Base-by-base conservation (phyloP, 2,888 invertebrate species). In the Gibbula magus region DNA sequence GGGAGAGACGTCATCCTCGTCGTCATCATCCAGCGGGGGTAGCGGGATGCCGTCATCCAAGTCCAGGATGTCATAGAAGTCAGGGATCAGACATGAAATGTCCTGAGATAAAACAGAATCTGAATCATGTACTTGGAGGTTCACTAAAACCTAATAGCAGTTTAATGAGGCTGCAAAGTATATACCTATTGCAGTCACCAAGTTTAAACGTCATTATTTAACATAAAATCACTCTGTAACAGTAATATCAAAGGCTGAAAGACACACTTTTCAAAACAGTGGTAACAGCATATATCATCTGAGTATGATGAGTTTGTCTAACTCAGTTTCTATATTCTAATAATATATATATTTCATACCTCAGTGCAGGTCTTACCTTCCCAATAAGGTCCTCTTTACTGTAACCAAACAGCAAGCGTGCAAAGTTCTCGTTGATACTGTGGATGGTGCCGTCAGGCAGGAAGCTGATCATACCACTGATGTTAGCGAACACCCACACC, bases 401-500 rank as follows among this genome's bases (percentile, higher is more conserved):
- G 87, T 95, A 95, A 51, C 95, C 95, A 91, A 95, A 95, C 78
- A 95, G 94, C 83, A 95, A 92, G 92, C 94, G 94, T 0, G 95
- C 94, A 88, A 95, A 95, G 92, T 95, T 95, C 86, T 95, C 95
- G 91, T 95, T 95, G 86, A 95, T 95, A 0, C 94, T 95, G 3
- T 95, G 94, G 84, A 96, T 95, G 1, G 94, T 93, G n/a, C 95
- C 95, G 81, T 94, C 92, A 16, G 95, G 94, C 84, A 94, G 94
- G 0, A 95, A 94, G 2, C 95, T 95, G 20, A 96, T 93, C 25
- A 96, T 92, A 2, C 96, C 96, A 89, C 95, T 95, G 61, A 95
- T 94, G 89, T 95, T 95, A 88, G 92, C 91, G 86, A 93, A 93
- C 73, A 93, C 92, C 92, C 93, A 92, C 3, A 93, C 82, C 13